These are phyloP conservation scores for Troides helena DNA, from an alignment of 2,888 invertebrate species.

Conservation along the genomic window DNA sequence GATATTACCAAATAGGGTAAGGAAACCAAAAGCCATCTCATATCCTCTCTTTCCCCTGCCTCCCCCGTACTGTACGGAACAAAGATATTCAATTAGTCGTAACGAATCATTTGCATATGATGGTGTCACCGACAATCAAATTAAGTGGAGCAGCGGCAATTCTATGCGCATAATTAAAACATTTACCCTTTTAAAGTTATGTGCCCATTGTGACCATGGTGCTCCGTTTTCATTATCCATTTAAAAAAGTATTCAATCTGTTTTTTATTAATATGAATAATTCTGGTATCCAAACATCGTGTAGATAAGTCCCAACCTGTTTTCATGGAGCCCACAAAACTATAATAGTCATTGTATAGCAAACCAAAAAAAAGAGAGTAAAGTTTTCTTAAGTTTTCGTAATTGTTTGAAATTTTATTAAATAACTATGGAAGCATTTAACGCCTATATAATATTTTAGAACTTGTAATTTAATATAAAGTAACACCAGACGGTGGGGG, in stretches of 20 bases:
- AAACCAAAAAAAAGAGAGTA: too few relatives aligned
- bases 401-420: too few relatives aligned
- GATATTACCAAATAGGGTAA: constrained; percentile 33
- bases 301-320: too few relatives aligned
- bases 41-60: constrained; percentile 29
- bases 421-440: too few relatives aligned
- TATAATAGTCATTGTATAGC: too few relatives aligned
- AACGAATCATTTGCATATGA: constrained; percentile 73
- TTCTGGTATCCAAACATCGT: not conserved
- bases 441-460: too few relatives aligned
- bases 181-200: constrained; percentile 60
- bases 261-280: not conserved
- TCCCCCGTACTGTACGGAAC: constrained; percentile 50
- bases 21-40: constrained; percentile 57
- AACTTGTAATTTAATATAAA: too few relatives aligned
- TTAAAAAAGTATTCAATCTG: not conserved
- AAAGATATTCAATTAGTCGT: constrained; percentile 76
- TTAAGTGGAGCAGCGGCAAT: constrained; percentile 67
- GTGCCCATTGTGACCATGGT: constrained; percentile 44
- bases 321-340: too few relatives aligned
- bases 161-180: constrained; percentile 70
- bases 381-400: too few relatives aligned
- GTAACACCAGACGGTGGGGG: too few relatives aligned
- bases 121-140: constrained; percentile 73
- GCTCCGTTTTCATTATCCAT: not conserved